Evolutionary conservation across 2,797 vertebrate species (phyloP).

Genomic region (Pachyuromys duprasi): DNA sequence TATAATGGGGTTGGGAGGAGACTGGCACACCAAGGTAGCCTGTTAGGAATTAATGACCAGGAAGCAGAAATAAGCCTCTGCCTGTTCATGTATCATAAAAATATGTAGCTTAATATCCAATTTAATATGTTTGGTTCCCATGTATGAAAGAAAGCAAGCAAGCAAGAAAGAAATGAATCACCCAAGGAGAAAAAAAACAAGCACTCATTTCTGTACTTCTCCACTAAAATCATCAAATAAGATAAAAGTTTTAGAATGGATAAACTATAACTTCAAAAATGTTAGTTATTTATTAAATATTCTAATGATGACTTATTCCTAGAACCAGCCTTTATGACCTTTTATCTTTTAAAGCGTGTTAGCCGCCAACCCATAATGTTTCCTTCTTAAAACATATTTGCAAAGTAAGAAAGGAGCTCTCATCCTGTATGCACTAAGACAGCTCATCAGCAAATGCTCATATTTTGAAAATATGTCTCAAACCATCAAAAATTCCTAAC

Average conservation of each 20-base stretch:
- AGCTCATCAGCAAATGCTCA: conserved; percentile 16
- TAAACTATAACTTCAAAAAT: conserved; percentile 3
- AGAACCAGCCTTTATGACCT: conserved; percentile 24
- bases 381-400: neutral
- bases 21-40: neutral
- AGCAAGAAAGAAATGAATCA: neutral
- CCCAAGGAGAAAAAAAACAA: neutral
- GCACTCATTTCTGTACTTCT: neutral
- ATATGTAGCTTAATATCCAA: neutral
- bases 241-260: neutral
- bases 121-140: conserved; percentile 43
- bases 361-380: neutral
- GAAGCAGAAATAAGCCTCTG: conserved; percentile 38
- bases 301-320: neutral
- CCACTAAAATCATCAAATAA: conserved; percentile 37
- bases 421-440: neutral
- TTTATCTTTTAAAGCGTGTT: conserved; percentile 54
- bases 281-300: conserved; percentile 21
- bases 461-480: neutral
- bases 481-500: conserved; percentile 50
- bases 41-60: neutral
- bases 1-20: neutral
- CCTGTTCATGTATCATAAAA: conserved; percentile 44
- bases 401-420: neutral
- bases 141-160: conserved; percentile 42